phyloP scores from a whole-genome alignment of 2,797 vertebrate species.

The Mus caroli region DNA sequence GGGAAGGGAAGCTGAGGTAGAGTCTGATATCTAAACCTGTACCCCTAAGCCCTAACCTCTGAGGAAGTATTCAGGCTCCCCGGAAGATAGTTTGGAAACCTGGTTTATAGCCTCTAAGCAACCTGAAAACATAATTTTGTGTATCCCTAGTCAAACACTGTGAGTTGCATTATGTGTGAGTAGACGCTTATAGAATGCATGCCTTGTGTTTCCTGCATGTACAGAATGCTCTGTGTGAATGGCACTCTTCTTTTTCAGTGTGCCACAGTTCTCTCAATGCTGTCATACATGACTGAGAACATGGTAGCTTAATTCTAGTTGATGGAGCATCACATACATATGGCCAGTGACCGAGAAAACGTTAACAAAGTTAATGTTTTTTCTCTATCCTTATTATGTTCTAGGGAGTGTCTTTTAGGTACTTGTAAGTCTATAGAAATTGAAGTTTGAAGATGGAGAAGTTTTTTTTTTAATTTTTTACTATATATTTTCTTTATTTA shows the following conservation, averaged over 20 bases:
- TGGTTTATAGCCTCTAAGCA: background rate
- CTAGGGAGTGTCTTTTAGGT: background rate
- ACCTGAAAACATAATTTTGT: background rate
- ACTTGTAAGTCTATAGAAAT: slow-evolving; percentile 54
- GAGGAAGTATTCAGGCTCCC: background rate
- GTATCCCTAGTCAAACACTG: background rate
- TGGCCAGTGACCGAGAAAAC: background rate
- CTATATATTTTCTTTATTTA: too few relatives aligned
- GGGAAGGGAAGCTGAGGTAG: background rate
- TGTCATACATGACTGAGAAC: background rate
- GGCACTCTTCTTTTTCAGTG: background rate
- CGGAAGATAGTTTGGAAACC: background rate
- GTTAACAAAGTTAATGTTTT: slow-evolving; percentile 33
- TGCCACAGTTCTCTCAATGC: background rate
- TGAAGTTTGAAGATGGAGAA: slow-evolving; percentile 5
- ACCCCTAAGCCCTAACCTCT: background rate
- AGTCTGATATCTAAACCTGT: background rate
- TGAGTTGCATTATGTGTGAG: background rate
- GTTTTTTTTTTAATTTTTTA: too few relatives aligned
- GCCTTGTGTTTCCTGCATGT: background rate
- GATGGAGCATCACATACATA: background rate
- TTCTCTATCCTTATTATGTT: background rate
- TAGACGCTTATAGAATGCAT: background rate
- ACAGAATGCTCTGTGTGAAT: background rate
- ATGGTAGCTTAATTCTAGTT: background rate